Base-by-base conservation (phyloP, 37 sponge, comb jelly and placozoan species). In the Spongia lamella region DNA sequence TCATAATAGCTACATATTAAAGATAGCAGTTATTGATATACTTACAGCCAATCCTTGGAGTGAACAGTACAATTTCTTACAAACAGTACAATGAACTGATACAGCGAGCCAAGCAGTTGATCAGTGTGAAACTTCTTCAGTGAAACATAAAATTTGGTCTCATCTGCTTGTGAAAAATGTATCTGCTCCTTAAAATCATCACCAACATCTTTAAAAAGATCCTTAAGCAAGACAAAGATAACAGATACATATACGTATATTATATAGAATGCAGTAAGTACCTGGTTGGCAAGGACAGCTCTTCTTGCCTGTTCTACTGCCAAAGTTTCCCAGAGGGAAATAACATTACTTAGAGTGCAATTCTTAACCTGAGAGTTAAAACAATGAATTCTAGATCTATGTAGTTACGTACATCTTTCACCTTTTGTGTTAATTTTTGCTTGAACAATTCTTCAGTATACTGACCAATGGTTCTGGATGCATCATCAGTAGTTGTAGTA, bases 251-350 rank as follows among this genome's bases (percentile, higher is more conserved):
- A n/a, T n/a, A n/a, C n/a, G n/a, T n/a, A n/a, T n/a, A n/a, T n/a
- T n/a, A n/a, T n/a, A n/a, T n/a, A n/a, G n/a, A n/a, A n/a, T n/a
- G n/a, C n/a, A n/a, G 29, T 16, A 53, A 55, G 20, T 73, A 76
- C 83, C 72, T 82, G 72, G 40, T 39, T 78, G 38, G n/a, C 71
- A 30, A 77, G 43, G 16, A 63, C 54, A 20, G 72, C 39, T 21
- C 56, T 43, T 58, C 72, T 54, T 27, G 79, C 73, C n/a, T 78
- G 52, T 53, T 76, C 83, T 19, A 88, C 60, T 35, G 88, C 66
- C 16, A 88, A 27, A 1, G 79, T 78, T 36, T 88, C 72, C 88
- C 88, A 88, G 7, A 88, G 78, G n/a, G 88, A 82, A 17, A 88
- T 21, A 7, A 88, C 64, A 65, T 88, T 78, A 16, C 51, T 24